phyloP scores from a whole-genome alignment of 2,113 vertebrate species.

The Actenoides lindsayi region DNA sequence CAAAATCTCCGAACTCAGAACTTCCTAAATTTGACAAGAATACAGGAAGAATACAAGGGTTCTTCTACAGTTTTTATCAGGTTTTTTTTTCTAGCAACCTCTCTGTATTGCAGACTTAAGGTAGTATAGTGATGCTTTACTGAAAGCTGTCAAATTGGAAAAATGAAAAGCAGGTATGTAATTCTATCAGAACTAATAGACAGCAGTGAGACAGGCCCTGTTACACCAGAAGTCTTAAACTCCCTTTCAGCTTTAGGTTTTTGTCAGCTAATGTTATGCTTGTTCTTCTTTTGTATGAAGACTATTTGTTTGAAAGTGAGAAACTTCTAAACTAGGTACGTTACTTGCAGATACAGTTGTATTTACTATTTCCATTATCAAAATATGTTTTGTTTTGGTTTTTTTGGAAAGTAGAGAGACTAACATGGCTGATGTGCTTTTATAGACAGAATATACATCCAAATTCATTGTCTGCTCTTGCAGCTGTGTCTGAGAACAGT shows the following conservation, averaged over 20 bases:
- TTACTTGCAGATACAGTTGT: background rate
- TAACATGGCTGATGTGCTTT: background rate
- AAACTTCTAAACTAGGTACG: background rate
- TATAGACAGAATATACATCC: background rate
- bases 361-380: background rate
- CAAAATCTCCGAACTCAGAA: background rate
- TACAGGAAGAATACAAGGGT: background rate
- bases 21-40: background rate
- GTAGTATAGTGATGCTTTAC: background rate
- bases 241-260: background rate
- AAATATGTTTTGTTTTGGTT: background rate
- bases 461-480: background rate
- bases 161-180: background rate
- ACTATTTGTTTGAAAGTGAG: background rate
- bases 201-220: background rate
- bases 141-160: background rate
- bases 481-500: background rate
- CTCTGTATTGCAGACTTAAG: background rate
- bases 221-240: background rate
- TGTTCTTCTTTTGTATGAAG: background rate
- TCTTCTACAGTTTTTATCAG: background rate
- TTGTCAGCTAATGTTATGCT: background rate
- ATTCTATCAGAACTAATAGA: background rate
- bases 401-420: background rate
- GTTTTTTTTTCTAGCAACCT: background rate